Evolutionary conservation across 37 sponge, comb jelly and placozoan genomes (phyloP).

Genomic region (Diacarnus erythraeanus): DNA sequence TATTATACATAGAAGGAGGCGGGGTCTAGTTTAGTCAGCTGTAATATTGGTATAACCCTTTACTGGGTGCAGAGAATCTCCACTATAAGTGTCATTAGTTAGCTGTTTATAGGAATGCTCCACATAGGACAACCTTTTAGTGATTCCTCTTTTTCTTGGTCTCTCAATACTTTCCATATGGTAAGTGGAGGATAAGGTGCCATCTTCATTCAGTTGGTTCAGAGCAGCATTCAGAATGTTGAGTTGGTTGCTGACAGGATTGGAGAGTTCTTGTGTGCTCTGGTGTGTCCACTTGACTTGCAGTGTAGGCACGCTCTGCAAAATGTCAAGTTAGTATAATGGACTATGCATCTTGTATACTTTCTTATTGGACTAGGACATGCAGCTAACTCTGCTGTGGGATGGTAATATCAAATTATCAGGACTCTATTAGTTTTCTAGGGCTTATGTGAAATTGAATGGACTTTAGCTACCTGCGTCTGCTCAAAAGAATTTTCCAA

Average conservation of each 20-base stretch:
- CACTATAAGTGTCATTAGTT: slow-evolving; percentile 37
- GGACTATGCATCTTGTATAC: no score
- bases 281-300: not conserved
- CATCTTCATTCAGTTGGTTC: slow-evolving; percentile 15
- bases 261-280: not conserved
- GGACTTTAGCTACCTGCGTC: slow-evolving; percentile 32
- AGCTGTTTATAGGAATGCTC: slow-evolving; percentile 42
- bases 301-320: slow-evolving; percentile 33
- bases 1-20: no score
- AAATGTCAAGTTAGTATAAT: not conserved
- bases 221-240: slow-evolving; percentile 28
- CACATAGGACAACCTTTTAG: slow-evolving; percentile 40
- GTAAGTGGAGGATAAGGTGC: not conserved
- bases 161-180: slow-evolving; percentile 20
- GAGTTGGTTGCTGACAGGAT: slow-evolving; percentile 1
- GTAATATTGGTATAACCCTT: not conserved
- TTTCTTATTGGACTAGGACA: no score
- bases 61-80: not conserved
- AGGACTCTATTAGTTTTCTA: no score
- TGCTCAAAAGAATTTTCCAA: slow-evolving; percentile 26
- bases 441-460: no score
- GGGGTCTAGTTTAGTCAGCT: no score
- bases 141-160: slow-evolving; percentile 4
- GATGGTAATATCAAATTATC: no score
- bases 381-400: no score